phyloP scores from a whole-genome alignment of 2,888 invertebrate genomes.

The Graphium colonna region DNA sequence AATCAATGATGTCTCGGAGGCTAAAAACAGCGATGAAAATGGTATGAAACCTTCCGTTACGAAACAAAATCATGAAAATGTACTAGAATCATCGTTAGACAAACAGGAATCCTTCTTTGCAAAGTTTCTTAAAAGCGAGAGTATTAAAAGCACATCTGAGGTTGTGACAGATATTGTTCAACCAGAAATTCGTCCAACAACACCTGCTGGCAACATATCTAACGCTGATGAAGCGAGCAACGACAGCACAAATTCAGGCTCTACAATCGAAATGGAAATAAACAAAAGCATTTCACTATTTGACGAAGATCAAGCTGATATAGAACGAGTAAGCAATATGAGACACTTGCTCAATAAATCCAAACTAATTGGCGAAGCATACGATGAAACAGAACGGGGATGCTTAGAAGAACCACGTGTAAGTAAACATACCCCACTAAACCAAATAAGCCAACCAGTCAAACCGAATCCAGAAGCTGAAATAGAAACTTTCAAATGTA shows the following conservation, averaged over 20 bases:
- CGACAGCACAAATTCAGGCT: slow-evolving; percentile 62
- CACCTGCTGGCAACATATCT: slow-evolving; percentile 43
- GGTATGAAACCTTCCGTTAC: slow-evolving; percentile 35
- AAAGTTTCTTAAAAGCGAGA: slow-evolving; percentile 48
- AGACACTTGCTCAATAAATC: slow-evolving; percentile 53
- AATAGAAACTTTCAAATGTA: slow-evolving; percentile 68
- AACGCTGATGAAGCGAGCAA: slow-evolving; percentile 59
- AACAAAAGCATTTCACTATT: slow-evolving; percentile 69
- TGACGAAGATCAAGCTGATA: slow-evolving; percentile 57
- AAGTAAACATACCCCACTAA: too few relatives aligned
- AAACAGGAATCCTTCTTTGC: slow-evolving; percentile 74
- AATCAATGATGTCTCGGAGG: slow-evolving; percentile 17
- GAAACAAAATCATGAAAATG: slow-evolving; percentile 21
- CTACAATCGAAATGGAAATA: slow-evolving; percentile 71
- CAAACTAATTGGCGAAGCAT: slow-evolving; percentile 30
- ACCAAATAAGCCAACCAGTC: slow-evolving; percentile 6
- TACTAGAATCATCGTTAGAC: slow-evolving; percentile 45
- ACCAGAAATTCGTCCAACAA: slow-evolving; percentile 36
- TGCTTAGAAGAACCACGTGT: background rate
- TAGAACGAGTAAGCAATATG: slow-evolving; percentile 52
- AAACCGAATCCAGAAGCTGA: slow-evolving; percentile 19
- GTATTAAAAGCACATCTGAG: slow-evolving; percentile 7
- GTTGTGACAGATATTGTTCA: background rate
- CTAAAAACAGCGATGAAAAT: slow-evolving; percentile 21
- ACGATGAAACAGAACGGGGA: slow-evolving; percentile 7